Evolutionary conservation across 1,140 invertebrate genomes (phyloP).

Genomic region (Leptinotarsa defecta): DNA sequence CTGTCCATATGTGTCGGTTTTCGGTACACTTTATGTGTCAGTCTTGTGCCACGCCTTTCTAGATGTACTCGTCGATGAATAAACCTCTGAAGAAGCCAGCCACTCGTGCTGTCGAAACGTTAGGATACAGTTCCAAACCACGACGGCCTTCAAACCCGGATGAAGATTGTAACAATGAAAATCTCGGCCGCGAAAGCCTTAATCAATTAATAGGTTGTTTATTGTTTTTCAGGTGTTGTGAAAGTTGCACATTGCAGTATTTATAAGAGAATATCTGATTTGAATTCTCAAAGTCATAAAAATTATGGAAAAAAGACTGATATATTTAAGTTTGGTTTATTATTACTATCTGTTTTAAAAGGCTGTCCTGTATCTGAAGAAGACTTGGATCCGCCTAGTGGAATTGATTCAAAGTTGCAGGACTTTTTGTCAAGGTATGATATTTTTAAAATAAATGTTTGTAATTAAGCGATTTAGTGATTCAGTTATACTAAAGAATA

Average conservation of each 20-base stretch:
- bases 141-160: too few relatives aligned
- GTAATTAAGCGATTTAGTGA: not conserved
- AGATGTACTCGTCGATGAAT: too few relatives aligned
- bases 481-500: too few relatives aligned
- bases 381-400: conserved; percentile 60
- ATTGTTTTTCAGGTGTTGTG: conserved; percentile 55
- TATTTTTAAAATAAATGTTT: conserved; percentile 8
- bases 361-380: conserved; percentile 58
- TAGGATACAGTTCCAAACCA: too few relatives aligned
- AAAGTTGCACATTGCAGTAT: conserved; percentile 75
- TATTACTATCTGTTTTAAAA: conserved; percentile 63
- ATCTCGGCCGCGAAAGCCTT: not conserved
- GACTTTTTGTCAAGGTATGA: conserved; percentile 72
- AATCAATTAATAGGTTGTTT: not conserved
- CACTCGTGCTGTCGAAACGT: too few relatives aligned
- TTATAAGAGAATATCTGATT: conserved; percentile 67
- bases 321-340: conserved; percentile 69
- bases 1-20: too few relatives aligned
- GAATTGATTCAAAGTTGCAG: conserved; percentile 64
- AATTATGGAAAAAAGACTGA: conserved; percentile 74
- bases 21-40: too few relatives aligned
- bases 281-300: conserved; percentile 56
- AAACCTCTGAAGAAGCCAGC: too few relatives aligned
- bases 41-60: too few relatives aligned
- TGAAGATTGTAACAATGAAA: too few relatives aligned